Percentiles rank a stretch among this genome's conserved stretches.
These are phyloP conservation scores for Amphimedon queenslandica DNA, from an alignment of 37 sponge, comb jelly and placozoan species.

Conservation along the genomic window DNA sequence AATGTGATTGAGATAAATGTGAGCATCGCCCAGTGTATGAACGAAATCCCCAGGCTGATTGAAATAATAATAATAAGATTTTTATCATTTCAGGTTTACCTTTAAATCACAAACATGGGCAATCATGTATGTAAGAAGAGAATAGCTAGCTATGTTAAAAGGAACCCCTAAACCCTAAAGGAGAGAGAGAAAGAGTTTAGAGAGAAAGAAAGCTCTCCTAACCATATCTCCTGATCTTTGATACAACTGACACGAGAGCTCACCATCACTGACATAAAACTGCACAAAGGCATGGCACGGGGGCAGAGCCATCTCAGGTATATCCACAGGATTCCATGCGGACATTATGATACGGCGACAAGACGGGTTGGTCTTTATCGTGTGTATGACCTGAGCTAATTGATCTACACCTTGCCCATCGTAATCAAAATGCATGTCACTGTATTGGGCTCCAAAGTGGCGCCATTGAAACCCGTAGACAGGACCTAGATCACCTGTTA, in stretches of 20 bases:
- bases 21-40: slow-evolving; percentile 81
- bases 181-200: background rate
- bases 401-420: slow-evolving; percentile 93
- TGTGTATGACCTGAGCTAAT: slow-evolving; percentile 87
- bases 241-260: slow-evolving; percentile 95
- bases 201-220: background rate
- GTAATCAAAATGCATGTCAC: slow-evolving; percentile 94
- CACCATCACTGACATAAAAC: slow-evolving; percentile 93
- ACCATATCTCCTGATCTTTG: slow-evolving; percentile 95
- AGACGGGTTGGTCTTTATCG: slow-evolving; percentile 88
- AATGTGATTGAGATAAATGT: slow-evolving; percentile 93
- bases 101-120: slow-evolving; percentile 88
- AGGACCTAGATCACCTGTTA: slow-evolving; percentile 87
- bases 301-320: slow-evolving; percentile 83
- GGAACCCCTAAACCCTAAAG: slow-evolving; percentile 94
- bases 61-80: slow-evolving; percentile 8
- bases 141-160: slow-evolving; percentile 97
- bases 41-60: slow-evolving; percentile 81
- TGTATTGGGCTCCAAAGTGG: slow-evolving; percentile 94
- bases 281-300: slow-evolving; percentile 96
- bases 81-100: slow-evolving; percentile 14
- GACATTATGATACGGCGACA: slow-evolving; percentile 94
- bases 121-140: slow-evolving; percentile 96
- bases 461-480: slow-evolving; percentile 99
- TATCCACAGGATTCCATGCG: slow-evolving; percentile 91